Evolutionary conservation across 2,888 invertebrate genomes (phyloP).

Genomic region (Amphipyra berbera): DNA sequence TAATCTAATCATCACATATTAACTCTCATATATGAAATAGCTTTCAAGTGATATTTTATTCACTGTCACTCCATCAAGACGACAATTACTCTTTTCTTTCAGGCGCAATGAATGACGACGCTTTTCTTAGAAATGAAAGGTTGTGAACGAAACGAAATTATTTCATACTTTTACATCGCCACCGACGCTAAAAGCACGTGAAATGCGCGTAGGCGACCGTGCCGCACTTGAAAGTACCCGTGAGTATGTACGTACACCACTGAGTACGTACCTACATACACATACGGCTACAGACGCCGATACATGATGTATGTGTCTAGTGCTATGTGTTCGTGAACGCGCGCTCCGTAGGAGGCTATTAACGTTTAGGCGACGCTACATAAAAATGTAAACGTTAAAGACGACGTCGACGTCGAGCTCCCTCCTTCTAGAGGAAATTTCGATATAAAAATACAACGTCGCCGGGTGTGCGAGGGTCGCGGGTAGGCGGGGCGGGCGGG

Average conservation of each 20-base stretch:
- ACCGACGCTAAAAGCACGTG: conserved; percentile 82
- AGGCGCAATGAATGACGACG: conserved; percentile 73
- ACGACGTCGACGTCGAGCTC: conserved; percentile 83
- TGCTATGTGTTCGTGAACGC: conserved; percentile 69
- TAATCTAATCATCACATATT: conserved; percentile 54
- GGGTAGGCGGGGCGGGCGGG: conserved; percentile 65
- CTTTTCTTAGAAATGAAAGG: conserved; percentile 82
- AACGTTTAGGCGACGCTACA: conserved; percentile 88
- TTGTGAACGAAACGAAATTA: conserved; percentile 79
- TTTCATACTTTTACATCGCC: conserved; percentile 76
- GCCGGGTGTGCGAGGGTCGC: conserved; percentile 72
- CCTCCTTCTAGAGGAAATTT: conserved; percentile 88
- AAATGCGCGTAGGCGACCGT: conserved; percentile 73
- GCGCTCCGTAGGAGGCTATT: conserved; percentile 85
- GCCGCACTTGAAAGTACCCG: conserved; percentile 39
- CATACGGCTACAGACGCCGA: conserved; percentile 44
- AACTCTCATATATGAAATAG: conserved; percentile 51
- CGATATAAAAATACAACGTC: conserved; percentile 89
- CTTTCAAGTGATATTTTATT: conserved; percentile 75
- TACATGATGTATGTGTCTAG: conserved; percentile 44
- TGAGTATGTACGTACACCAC: too few relatives aligned
- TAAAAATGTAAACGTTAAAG: conserved; percentile 90
- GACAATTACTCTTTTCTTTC: conserved; percentile 77
- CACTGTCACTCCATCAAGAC: conserved; percentile 68
- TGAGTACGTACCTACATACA: conserved; percentile 52